Percentiles rank a stretch among this genome's conserved stretches.
These are phyloP conservation scores for Microctenopoma steveboyesi DNA, from an alignment of 2,797 vertebrate genomes.

Conservation along the genomic window DNA sequence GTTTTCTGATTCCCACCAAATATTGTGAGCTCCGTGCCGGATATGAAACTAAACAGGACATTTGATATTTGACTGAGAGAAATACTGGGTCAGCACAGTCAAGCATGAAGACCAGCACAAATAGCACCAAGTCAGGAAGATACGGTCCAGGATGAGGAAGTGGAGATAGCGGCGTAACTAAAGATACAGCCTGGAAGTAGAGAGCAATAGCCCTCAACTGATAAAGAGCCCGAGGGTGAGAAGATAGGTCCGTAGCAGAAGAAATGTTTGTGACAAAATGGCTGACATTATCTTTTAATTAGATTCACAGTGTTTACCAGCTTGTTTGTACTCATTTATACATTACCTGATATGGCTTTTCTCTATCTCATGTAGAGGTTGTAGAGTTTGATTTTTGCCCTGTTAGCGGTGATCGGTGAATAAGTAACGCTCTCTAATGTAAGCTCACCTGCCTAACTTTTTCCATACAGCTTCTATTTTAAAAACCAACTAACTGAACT, in stretches of 20 bases:
- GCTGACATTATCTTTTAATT: constrained; percentile 87
- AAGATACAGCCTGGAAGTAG: constrained; percentile 68
- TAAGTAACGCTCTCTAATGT: constrained; percentile 11
- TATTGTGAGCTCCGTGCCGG: constrained; percentile 26
- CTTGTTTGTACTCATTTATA: constrained; percentile 77
- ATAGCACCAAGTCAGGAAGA: constrained; percentile 71
- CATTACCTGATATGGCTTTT: constrained; percentile 75
- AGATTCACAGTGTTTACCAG: constrained; percentile 82
- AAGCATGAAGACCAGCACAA: constrained; percentile 61
- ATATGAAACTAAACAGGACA: constrained; percentile 44
- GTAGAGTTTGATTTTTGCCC: constrained; percentile 50
- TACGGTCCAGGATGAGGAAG: constrained; percentile 63
- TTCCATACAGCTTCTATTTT: constrained; percentile 25
- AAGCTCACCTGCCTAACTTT: not conserved
- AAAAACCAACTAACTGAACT: constrained; percentile 15
- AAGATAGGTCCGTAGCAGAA: constrained; percentile 68
- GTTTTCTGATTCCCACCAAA: constrained; percentile 1
- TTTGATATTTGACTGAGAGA: constrained; percentile 59
- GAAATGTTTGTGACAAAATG: constrained; percentile 77
- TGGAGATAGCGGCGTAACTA: constrained; percentile 67
- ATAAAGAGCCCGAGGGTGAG: constrained; percentile 62
- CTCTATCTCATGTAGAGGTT: constrained; percentile 66
- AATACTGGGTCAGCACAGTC: constrained; percentile 62
- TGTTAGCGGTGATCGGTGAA: constrained; percentile 25
- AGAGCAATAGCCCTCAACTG: constrained; percentile 71